Conservation (phyloP, 2,888 invertebrate species). For the Monopis laevigella region DNA sequence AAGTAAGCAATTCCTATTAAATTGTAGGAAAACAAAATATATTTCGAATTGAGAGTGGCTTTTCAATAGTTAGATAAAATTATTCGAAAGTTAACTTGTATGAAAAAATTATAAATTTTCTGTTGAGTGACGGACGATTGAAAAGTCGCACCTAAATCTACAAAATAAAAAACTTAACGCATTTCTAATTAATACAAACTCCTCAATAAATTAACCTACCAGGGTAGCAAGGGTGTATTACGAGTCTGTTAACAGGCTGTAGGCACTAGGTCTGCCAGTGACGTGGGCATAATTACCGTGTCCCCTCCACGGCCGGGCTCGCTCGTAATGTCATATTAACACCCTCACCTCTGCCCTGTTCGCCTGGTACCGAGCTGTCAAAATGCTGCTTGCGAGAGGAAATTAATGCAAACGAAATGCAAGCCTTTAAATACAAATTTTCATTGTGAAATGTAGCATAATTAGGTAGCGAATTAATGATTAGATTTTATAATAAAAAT, state of each 20-base stretch:
- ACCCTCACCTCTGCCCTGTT: constrained; percentile 29
- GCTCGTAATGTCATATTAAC: constrained; percentile 61
- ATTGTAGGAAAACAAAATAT: too few species aligned
- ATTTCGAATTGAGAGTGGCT: too few species aligned
- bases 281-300: constrained; percentile 62
- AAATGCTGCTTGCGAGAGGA: constrained; percentile 1
- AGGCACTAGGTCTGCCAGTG: constrained; percentile 37
- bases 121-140: too few species aligned
- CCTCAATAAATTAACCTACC: too few species aligned
- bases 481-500: too few species aligned
- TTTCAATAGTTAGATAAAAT: too few species aligned
- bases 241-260: constrained; percentile 1
- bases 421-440: constrained; percentile 6
- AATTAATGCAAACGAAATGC: constrained; percentile 12
- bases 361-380: constrained; percentile 9
- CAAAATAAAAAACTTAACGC: too few species aligned
- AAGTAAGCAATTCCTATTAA: too few species aligned
- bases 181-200: too few species aligned
- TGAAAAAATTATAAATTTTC: too few species aligned
- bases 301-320: constrained; percentile 25
- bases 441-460: constrained; percentile 1
- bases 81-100: too few species aligned
- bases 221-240: constrained; percentile 3
- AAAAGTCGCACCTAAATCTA: too few species aligned
- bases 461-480: neutral